phyloP scores from a whole-genome alignment of 2,797 vertebrate species.

The Leuciscus waleckii region DNA sequence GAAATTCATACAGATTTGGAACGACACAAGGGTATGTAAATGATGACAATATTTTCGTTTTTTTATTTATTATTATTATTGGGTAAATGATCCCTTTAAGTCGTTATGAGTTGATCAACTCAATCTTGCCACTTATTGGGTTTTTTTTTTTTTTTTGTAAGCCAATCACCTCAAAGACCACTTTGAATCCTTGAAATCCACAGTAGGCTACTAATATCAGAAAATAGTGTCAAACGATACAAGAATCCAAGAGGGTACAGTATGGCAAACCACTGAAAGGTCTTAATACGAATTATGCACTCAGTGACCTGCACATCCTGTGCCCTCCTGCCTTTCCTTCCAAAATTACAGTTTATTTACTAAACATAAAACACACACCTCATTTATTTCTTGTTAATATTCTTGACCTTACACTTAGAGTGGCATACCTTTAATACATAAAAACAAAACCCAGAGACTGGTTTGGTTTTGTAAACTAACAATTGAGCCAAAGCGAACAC shows the following conservation, averaged over 20 bases:
- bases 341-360: not conserved
- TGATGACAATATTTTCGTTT: too few species aligned
- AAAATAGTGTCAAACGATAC: not conserved
- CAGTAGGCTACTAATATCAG: not conserved
- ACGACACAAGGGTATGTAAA: not conserved
- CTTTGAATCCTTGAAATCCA: not conserved
- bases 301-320: not conserved
- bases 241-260: not conserved
- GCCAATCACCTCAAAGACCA: not conserved
- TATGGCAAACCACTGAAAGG: not conserved
- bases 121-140: not conserved
- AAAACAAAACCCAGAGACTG: not conserved
- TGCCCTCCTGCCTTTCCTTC: not conserved
- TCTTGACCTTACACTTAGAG: not conserved
- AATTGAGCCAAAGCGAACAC: not conserved
- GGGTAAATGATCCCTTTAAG: not conserved
- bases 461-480: not conserved
- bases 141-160: not conserved
- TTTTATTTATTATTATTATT: not conserved
- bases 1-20: not conserved
- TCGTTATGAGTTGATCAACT: not conserved
- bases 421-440: not conserved
- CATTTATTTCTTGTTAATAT: constrained; percentile 7
- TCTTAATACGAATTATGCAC: not conserved
- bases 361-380: not conserved